Conservation (phyloP, 2,888 invertebrate species). For the Tenodera sinensis region DNA sequence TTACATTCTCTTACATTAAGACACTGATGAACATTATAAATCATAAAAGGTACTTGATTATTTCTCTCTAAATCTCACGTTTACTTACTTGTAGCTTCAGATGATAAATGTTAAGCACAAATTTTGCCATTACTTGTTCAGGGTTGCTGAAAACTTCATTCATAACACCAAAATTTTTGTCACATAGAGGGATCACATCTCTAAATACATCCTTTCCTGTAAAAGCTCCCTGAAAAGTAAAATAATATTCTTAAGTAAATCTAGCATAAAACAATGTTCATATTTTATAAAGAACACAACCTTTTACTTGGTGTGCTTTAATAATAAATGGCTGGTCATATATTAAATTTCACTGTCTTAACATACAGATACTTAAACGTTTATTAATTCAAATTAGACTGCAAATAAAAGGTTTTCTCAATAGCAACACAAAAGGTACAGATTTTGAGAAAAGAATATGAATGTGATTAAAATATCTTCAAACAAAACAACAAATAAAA, state of each 20-base stretch:
- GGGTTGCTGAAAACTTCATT: constrained; percentile 91
- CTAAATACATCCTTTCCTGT: constrained; percentile 86
- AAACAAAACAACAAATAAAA: no score
- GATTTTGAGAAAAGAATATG: no score
- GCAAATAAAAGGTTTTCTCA: no score
- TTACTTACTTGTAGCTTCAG: constrained; percentile 65
- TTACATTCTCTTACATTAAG: no score
- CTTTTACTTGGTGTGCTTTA: no score
- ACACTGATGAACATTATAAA: no score
- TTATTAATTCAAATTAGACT: no score
- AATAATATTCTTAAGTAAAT: not conserved
- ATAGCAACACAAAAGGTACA: no score
- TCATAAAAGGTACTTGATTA: no score
- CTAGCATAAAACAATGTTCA: not conserved
- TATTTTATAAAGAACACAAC: no score
- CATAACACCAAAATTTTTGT: constrained; percentile 77
- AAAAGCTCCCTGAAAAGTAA: constrained; percentile 66
- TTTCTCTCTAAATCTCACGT: not conserved
- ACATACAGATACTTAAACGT: not conserved
- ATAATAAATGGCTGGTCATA: not conserved
- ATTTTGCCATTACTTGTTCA: constrained; percentile 96
- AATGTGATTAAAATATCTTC: no score
- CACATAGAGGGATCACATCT: constrained; percentile 85
- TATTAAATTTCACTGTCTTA: not conserved
- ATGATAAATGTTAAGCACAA: constrained; percentile 93